These are phyloP conservation scores for Cylindroiulus punctatus DNA, from an alignment of 2,888 invertebrate genomes.

Conservation along the genomic window DNA sequence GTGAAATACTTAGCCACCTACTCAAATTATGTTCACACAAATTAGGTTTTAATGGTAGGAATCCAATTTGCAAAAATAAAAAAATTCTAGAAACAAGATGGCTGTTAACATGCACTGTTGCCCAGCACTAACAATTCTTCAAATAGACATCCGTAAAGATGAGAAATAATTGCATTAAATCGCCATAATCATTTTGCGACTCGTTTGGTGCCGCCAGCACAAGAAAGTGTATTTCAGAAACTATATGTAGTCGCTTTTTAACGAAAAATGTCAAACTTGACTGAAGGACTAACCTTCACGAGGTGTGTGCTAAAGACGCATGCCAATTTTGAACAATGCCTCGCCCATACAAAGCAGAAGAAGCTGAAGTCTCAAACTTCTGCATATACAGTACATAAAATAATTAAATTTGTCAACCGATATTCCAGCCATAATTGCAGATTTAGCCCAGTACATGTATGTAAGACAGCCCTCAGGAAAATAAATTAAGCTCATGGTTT, in stretches of 20 bases:
- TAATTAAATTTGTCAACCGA: too few relatives aligned
- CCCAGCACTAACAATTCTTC: background rate
- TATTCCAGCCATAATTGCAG: background rate
- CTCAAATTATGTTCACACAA: slow-evolving; percentile 23
- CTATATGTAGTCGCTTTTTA: background rate
- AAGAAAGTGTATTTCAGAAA: background rate
- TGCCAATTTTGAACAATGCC: too few relatives aligned
- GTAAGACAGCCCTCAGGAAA: background rate
- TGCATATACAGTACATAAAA: too few relatives aligned
- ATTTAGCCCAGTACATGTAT: background rate
- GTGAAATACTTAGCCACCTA: slow-evolving; percentile 51
- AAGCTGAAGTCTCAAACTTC: too few relatives aligned
- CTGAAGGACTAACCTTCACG: too few relatives aligned
- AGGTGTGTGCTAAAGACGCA: too few relatives aligned
- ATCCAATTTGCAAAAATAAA: background rate
- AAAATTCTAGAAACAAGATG: background rate
- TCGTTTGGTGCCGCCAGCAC: background rate
- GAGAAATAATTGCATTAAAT: background rate
- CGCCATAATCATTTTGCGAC: background rate
- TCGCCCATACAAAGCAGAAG: too few relatives aligned
- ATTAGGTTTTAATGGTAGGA: slow-evolving; percentile 33
- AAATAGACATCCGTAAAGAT: background rate
- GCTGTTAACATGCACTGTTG: background rate
- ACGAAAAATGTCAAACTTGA: too few relatives aligned
- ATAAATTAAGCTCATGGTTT: background rate